Evolutionary conservation across 2,797 vertebrate species (phyloP).

Genomic region (Schizopygopsis malacanthus): DNA sequence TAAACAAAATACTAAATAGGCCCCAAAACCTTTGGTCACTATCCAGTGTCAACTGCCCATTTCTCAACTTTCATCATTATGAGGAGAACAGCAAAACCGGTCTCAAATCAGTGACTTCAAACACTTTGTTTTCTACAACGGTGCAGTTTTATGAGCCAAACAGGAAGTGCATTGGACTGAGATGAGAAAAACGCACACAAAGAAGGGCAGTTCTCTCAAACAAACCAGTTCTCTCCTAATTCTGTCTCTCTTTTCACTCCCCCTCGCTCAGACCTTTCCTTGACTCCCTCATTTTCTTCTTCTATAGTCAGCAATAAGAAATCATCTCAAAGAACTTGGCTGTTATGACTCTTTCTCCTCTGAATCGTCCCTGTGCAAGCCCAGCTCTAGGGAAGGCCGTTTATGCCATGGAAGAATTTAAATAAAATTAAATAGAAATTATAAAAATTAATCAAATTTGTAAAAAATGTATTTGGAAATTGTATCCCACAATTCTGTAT

Average conservation of each 20-base stretch:
- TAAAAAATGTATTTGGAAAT: neutral
- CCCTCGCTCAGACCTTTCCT: slow-evolving; percentile 56
- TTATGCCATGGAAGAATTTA: too few relatives aligned
- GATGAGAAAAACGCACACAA: slow-evolving; percentile 65
- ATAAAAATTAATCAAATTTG: too few relatives aligned
- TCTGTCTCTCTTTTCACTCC: slow-evolving; percentile 48
- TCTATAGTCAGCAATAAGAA: slow-evolving; percentile 62
- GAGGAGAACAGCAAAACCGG: neutral
- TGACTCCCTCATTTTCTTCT: slow-evolving; percentile 55
- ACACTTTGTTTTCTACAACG: slow-evolving; percentile 45
- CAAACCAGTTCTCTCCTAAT: slow-evolving; percentile 58
- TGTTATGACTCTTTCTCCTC: slow-evolving; percentile 4
- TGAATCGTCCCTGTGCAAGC: neutral
- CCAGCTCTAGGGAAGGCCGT: neutral
- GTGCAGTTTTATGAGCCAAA: slow-evolving; percentile 59
- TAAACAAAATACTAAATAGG: neutral
- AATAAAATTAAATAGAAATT: too few relatives aligned
- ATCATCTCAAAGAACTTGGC: slow-evolving; percentile 18
- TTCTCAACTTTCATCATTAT: slow-evolving; percentile 19
- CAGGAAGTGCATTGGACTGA: slow-evolving; percentile 66
- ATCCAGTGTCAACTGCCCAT: slow-evolving; percentile 12
- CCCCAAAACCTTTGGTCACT: neutral
- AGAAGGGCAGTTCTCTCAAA: slow-evolving; percentile 66
- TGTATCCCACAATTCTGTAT: neutral
- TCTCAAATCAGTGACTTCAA: slow-evolving; percentile 45